These are phyloP conservation scores for Coptodon bakossiorum DNA, from an alignment of 2,113 vertebrate genomes.

Conservation along the genomic window DNA sequence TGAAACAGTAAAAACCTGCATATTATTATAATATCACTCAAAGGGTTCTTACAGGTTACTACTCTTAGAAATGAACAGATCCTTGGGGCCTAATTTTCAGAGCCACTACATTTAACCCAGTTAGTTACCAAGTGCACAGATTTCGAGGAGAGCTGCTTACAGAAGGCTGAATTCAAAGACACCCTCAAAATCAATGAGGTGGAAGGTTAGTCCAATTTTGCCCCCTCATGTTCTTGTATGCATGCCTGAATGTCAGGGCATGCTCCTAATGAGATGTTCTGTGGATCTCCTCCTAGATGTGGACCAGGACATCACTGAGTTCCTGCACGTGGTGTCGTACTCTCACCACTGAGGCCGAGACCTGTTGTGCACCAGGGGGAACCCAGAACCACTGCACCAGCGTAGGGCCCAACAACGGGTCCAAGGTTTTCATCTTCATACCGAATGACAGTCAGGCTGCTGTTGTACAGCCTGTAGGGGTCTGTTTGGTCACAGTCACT, in stretches of 20 bases:
- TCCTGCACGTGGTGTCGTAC: neutral
- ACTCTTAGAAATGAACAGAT: neutral
- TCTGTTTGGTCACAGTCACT: neutral
- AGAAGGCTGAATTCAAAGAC: neutral
- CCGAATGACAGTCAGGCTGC: neutral
- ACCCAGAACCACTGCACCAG: neutral
- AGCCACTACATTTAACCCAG: neutral
- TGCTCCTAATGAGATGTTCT: neutral
- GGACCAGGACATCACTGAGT: neutral
- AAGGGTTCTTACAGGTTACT: neutral
- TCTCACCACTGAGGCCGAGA: neutral
- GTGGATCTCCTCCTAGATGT: neutral
- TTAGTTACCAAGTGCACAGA: neutral
- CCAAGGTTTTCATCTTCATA: neutral
- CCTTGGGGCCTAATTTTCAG: neutral
- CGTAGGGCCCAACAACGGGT: neutral
- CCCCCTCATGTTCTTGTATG: accelerated
- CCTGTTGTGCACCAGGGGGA: neutral
- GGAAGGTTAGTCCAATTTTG: neutral
- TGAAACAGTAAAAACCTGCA: neutral
- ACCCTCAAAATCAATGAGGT: neutral
- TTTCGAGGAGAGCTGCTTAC: neutral
- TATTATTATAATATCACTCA: neutral
- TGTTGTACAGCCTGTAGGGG: neutral
- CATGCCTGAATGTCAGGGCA: neutral